A percentile compares a stretch with the other conserved stretches of the same genome.
Conservation (phyloP, 1,140 invertebrate genomes). For the Microplitis mediator region DNA sequence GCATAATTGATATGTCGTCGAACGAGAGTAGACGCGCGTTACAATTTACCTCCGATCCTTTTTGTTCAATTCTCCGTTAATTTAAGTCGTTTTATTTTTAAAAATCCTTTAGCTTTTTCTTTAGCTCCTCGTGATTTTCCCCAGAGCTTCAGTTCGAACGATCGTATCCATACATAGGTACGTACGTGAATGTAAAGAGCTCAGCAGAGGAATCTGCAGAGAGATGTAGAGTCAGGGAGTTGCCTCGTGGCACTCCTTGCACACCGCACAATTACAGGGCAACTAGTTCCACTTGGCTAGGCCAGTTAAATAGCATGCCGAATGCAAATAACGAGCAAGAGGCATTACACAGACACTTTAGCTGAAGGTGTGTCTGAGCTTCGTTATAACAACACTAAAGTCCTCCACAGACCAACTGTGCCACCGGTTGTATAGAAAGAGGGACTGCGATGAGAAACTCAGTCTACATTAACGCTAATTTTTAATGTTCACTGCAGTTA, state of each 20-base stretch:
- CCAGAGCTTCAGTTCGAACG: no score
- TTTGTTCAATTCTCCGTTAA: no score
- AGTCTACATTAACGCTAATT: background rate
- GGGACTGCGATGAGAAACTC: no score
- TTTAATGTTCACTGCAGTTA: background rate
- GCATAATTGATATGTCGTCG: background rate
- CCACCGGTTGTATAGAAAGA: no score
- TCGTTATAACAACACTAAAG: constrained; percentile 10
- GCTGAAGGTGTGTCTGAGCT: constrained; percentile 2
- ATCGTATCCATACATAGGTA: background rate
- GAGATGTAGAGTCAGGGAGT: constrained; percentile 3
- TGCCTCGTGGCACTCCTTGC: constrained; percentile 32
- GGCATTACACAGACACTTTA: background rate
- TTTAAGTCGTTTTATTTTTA: no score
- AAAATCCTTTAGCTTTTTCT: no score
- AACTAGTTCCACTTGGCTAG: constrained; percentile 36
- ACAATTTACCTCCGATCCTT: no score
- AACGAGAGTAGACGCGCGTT: no score
- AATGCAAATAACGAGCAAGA: constrained; percentile 33
- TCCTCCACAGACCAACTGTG: background rate
- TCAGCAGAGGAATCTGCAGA: background rate
- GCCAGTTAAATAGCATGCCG: constrained; percentile 33
- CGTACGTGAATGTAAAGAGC: background rate
- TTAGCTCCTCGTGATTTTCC: no score
- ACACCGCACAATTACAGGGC: constrained; percentile 33